Conservation (phyloP, 2,797 vertebrate species). For the Apogon talboti region DNA sequence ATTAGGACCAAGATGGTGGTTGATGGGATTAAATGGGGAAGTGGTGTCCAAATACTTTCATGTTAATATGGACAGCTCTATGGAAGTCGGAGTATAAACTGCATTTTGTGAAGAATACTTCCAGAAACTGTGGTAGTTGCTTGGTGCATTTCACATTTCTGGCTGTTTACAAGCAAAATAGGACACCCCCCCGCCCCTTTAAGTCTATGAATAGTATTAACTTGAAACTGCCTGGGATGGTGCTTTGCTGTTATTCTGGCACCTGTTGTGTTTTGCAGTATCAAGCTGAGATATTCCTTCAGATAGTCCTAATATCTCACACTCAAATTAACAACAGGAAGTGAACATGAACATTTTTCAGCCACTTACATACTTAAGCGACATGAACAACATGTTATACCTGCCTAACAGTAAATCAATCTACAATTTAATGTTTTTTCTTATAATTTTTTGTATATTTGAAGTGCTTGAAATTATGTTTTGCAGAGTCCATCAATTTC, state of each 20-base stretch:
- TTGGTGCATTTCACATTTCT: conserved; percentile 1
- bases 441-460: too few species aligned
- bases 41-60: too few species aligned
- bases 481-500: not conserved
- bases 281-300: conserved; percentile 1
- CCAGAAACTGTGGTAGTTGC: too few species aligned
- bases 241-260: conserved; percentile 7
- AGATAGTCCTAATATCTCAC: conserved; percentile 4
- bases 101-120: too few species aligned
- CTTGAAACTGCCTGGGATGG: not conserved
- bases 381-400: not conserved
- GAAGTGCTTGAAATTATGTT: too few species aligned
- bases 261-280: not conserved
- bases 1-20: too few species aligned
- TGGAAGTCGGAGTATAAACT: too few species aligned
- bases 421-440: too few species aligned
- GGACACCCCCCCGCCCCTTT: too few species aligned
- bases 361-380: not conserved
- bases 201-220: conserved; percentile 7
- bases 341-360: not conserved
- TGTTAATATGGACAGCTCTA: too few species aligned
- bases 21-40: too few species aligned
- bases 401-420: too few species aligned
- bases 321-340: not conserved
- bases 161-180: not conserved